Evolutionary conservation across 2,888 invertebrate genomes (phyloP).

Genomic region (Thecophora atra): DNA sequence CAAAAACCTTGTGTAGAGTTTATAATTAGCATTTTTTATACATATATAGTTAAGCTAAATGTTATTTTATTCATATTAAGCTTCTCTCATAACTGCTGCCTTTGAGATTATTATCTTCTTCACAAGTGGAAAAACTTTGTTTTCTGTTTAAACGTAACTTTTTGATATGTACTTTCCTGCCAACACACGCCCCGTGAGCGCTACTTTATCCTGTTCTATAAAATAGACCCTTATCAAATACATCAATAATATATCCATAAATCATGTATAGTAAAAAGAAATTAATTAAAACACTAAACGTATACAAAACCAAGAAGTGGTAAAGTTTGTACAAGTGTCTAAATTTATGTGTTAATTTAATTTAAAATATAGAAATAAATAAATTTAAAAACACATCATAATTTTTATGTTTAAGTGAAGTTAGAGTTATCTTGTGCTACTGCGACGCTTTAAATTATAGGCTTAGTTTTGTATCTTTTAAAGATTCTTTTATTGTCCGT

Average conservation of each 20-base stretch:
- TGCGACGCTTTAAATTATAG: too few species aligned
- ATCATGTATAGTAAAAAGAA: slow-evolving; percentile 20
- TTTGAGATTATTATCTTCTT: background rate
- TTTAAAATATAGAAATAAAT: slow-evolving; percentile 22
- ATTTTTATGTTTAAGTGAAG: too few species aligned
- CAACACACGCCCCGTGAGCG: slow-evolving; percentile 23
- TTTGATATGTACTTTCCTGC: background rate
- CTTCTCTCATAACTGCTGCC: background rate
- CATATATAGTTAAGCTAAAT: slow-evolving; percentile 33
- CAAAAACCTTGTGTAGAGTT: slow-evolving; percentile 28
- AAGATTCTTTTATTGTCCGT: too few species aligned
- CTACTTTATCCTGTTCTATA: slow-evolving; percentile 23
- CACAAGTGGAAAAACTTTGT: background rate
- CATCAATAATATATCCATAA: slow-evolving; percentile 24
- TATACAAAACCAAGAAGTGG: slow-evolving; percentile 13
- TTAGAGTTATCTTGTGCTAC: too few species aligned
- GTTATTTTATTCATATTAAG: slow-evolving; percentile 26
- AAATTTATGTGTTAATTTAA: slow-evolving; percentile 34
- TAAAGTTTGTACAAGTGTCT: slow-evolving; percentile 31
- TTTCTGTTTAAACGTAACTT: background rate
- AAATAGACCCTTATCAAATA: slow-evolving; percentile 21
- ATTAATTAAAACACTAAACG: slow-evolving; percentile 16
- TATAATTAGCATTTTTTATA: slow-evolving; percentile 34
- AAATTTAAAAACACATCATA: background rate
- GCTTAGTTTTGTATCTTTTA: too few species aligned